phyloP scores from a whole-genome alignment of 2,113 vertebrate species.

The Meriones unguiculatus region DNA sequence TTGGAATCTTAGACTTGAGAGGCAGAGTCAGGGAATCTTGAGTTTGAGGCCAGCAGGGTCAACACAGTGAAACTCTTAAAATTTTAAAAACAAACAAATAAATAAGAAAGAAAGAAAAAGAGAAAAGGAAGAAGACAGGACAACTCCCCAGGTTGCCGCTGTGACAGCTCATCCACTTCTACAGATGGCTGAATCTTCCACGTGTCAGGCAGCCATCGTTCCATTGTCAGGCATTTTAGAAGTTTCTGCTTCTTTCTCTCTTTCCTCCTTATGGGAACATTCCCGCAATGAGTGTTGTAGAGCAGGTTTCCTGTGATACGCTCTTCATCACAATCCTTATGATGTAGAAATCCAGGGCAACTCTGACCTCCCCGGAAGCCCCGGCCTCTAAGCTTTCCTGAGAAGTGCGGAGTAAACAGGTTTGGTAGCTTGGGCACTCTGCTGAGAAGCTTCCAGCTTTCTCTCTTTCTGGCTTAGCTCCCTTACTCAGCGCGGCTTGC shows the following conservation, averaged over 20 bases:
- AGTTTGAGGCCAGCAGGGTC: too few species aligned
- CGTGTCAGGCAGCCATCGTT: accelerated
- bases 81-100: not conserved
- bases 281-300: not conserved
- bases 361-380: not conserved
- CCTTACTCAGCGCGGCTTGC: not conserved
- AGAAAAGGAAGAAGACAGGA: not conserved
- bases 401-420: not conserved
- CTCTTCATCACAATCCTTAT: not conserved
- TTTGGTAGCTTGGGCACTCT: not conserved
- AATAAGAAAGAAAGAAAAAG: not conserved
- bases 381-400: not conserved
- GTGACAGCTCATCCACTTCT: not conserved
- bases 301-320: not conserved
- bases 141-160: not conserved
- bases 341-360: not conserved
- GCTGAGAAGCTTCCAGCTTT: not conserved
- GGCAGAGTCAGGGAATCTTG: not conserved
- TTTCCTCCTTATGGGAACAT: not conserved
- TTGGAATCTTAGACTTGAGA: not conserved
- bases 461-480: not conserved
- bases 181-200: not conserved
- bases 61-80: not conserved
- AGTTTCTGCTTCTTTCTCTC: not conserved
- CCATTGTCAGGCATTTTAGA: not conserved